Base-by-base conservation (phyloP, 2,888 invertebrate species). In the Ellobium chinense region DNA sequence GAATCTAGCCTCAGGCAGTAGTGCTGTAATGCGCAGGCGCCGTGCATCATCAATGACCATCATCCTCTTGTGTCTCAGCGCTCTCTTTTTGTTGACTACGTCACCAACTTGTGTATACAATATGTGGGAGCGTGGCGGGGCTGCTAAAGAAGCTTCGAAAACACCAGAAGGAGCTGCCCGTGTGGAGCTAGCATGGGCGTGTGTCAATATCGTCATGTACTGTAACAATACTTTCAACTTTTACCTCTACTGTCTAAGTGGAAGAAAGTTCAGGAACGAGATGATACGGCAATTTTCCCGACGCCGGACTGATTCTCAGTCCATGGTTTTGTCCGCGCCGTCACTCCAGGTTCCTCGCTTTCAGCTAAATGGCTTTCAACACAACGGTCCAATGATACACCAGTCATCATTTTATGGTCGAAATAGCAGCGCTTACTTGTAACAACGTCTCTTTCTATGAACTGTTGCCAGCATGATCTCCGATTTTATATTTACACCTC, bases 161-260 rank as follows among this genome's bases (percentile, higher is more conserved):
- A 54, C 65, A 1, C 4, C 66, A 9, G 46, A 29, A 1, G 76
- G 70, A 0, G n/a, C 58, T 0, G 60, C 70, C 5, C 14, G 37
- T 2, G 7, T 78, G 31, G 77, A 77, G 31, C 75, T 83, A 29
- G 70, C 60, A 2, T 83, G 83, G 83, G 83, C 83, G 12, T 9
- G 76, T 2, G 83, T 83, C 37, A 83, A 76, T 24, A 68, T 83
- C 7, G 34, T 78, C 3, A 81, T 83, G 83, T 83, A 83, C 65
- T 81, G 78, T 39, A 83, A 83, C 74, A 83, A 65, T 68, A 58
- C 79, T 14, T 78, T 83, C 76, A 83, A 83, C 70, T 83, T 83
- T 46, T 83, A 83, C 66, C 76, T 83, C 29, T 83, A 83, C 72
- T 78, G 81, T 29, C 62, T 83, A 0, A 83, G 78, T 29, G 83